These are phyloP conservation scores for Drosophila orena DNA, from an alignment of 1,140 invertebrate species.

Conservation along the genomic window DNA sequence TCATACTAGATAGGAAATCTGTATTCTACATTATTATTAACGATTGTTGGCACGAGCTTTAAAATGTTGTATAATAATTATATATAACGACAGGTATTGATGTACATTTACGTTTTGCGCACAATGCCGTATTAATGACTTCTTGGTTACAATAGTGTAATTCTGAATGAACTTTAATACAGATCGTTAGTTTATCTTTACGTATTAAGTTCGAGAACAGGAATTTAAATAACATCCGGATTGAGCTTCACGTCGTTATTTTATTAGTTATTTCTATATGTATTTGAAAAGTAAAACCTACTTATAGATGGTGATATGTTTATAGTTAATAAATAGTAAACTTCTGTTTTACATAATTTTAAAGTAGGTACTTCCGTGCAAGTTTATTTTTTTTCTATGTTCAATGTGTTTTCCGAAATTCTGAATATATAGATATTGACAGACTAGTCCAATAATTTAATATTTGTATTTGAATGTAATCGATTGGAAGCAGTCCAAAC, in stretches of 20 bases:
- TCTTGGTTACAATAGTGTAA: background rate
- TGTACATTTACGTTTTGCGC: background rate
- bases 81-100: background rate
- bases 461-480: slow-evolving; percentile 61
- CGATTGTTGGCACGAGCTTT: slow-evolving; percentile 1
- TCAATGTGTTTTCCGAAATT: background rate
- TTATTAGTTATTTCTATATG: background rate
- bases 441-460: background rate
- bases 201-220: background rate
- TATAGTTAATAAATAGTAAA: slow-evolving; percentile 12
- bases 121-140: background rate
- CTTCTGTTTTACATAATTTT: slow-evolving; percentile 2
- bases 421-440: background rate
- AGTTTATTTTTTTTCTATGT: slow-evolving; percentile 3
- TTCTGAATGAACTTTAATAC: slow-evolving; percentile 1
- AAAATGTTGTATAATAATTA: background rate
- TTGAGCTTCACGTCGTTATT: background rate
- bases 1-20: background rate
- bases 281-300: slow-evolving; percentile 2
- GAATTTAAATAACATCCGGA: background rate
- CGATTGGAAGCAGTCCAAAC: slow-evolving; percentile 48
- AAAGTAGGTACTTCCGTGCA: slow-evolving; percentile 12
- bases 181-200: too few relatives aligned
- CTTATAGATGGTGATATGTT: slow-evolving; percentile 20
- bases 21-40: slow-evolving; percentile 1